Base-by-base conservation (phyloP, 2,888 invertebrate species). In the Sesamia inferens region DNA sequence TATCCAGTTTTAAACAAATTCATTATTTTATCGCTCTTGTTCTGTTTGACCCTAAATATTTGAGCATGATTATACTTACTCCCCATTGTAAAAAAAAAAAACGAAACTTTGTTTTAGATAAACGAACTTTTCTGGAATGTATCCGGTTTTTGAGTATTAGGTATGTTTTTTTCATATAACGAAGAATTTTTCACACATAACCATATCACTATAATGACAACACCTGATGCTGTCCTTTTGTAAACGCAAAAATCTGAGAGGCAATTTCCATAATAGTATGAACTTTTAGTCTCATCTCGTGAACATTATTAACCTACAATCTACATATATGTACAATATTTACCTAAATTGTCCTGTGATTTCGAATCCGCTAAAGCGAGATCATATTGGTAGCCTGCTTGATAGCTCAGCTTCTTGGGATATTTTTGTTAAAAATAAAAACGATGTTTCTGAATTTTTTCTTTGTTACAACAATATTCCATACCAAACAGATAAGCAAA, bases 401-500 rank as follows among this genome's bases (percentile, higher is more conserved):
- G 61, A 39, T 8, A 39, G n/a, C 44, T 6, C 22, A 44, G n/a
- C n/a, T n/a, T 22, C 19, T 59, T 22, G 16, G 14, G 10, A 44
- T 64, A 8, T 64, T 64, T 19, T 31, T 48, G 48, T 31, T 31
- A 31, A 31, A 31, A 31, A 31, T 31, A 31, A n/a, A n/a, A n/a
- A n/a, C n/a, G n/a, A n/a, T n/a, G n/a, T n/a, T n/a, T n/a, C n/a
- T n/a, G n/a, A n/a, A n/a, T n/a, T 31, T 31, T 31, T 31, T 31
- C 3, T 31, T 31, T 31, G 31, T 31, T 31, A 31, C 3, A 59
- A 58, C 48, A 48, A 44, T 16, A 13, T 57, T 54, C 39, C n/a
- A 31, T 42, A 39, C 7, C n/a, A 4, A 77, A 55, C 39, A 68
- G 11, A 39, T 67, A 67, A n/a, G 13, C 48, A 51, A 48, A 76